Percentiles rank a stretch among this genome's conserved stretches.
Conservation (phyloP, 2,113 vertebrate species). For the Trichechus manatus region DNA sequence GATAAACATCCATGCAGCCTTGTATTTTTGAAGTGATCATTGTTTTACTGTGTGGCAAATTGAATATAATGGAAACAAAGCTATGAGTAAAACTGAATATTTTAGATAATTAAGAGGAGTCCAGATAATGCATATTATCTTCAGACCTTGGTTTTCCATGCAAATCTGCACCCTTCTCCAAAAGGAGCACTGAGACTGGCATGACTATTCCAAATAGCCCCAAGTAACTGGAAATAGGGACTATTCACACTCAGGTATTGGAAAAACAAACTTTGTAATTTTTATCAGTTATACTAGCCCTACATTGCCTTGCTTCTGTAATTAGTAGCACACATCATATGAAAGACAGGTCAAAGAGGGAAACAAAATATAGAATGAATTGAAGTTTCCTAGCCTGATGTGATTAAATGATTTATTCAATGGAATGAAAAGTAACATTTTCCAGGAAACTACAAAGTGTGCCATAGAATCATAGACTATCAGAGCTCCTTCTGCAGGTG, state of each 20-base stretch:
- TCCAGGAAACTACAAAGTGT: not conserved
- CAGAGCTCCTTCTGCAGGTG: not conserved
- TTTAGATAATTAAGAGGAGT: not conserved
- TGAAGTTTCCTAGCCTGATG: conserved; percentile 9
- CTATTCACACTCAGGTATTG: not conserved
- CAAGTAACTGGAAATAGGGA: not conserved
- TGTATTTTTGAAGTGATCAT: conserved; percentile 42
- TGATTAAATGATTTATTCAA: conserved; percentile 5
- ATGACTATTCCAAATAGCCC: not conserved
- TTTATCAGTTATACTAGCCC: conserved; percentile 30
- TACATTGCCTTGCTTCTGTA: not conserved
- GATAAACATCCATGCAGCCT: conserved; percentile 9
- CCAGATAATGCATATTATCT: conserved; percentile 27
- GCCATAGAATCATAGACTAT: not conserved
- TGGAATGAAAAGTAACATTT: conserved; percentile 39
- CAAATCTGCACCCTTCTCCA: not conserved
- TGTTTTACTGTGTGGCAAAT: not conserved
- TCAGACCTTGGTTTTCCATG: not conserved
- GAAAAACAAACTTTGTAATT: not conserved
- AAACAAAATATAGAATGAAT: conserved; percentile 45
- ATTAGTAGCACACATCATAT: not conserved
- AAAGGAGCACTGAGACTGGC: not conserved
- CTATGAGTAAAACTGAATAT: conserved; percentile 8
- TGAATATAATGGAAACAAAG: conserved; percentile 40
- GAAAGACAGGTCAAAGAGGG: not conserved